These are phyloP conservation scores for Tor tambroides DNA, from an alignment of 2,113 vertebrate genomes.

Conservation along the genomic window DNA sequence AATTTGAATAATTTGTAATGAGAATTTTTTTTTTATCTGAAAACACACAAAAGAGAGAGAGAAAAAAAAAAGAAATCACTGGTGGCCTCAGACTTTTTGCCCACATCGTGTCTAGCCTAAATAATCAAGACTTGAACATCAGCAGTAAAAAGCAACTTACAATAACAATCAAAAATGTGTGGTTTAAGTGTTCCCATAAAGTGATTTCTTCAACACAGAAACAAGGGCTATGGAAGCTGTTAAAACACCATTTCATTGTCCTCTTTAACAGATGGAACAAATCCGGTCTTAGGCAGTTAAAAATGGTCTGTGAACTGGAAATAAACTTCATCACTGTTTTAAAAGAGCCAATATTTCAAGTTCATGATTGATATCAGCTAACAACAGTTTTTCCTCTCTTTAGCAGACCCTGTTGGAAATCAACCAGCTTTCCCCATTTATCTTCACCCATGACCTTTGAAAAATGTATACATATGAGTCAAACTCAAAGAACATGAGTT, in stretches of 20 bases:
- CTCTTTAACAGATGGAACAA: background rate
- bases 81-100: background rate
- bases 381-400: background rate
- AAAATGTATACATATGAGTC: background rate
- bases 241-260: background rate
- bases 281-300: background rate
- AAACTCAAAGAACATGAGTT: background rate
- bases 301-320: background rate
- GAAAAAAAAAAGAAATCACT: background rate
- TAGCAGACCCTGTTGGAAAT: background rate
- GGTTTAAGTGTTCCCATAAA: background rate
- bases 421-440: background rate
- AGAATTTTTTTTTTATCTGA: background rate
- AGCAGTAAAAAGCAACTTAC: background rate
- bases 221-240: background rate
- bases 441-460: background rate
- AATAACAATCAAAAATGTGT: background rate
- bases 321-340: background rate
- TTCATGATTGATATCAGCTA: background rate
- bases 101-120: background rate
- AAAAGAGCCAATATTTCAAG: background rate
- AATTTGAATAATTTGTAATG: background rate
- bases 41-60: background rate
- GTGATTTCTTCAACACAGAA: background rate
- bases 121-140: background rate